These are phyloP conservation scores for Drosophila lowei DNA, from an alignment of 1,140 invertebrate genomes.

Conservation along the genomic window DNA sequence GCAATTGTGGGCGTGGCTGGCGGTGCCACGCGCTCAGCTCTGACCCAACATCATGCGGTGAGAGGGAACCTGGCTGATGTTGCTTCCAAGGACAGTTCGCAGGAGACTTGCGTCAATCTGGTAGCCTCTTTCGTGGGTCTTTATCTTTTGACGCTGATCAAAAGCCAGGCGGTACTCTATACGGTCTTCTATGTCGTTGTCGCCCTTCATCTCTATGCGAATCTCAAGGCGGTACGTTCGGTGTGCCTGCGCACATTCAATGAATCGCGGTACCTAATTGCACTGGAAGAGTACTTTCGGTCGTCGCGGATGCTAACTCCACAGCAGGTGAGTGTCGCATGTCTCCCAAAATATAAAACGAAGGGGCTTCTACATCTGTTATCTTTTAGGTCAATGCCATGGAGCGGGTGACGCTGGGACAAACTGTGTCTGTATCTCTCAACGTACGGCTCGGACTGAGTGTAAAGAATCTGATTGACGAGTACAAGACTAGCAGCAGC, in stretches of 20 bases:
- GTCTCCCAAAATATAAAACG: too few relatives aligned
- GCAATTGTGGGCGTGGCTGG: conserved; percentile 93
- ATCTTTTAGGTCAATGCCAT: conserved; percentile 84
- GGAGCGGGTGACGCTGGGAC: conserved; percentile 86
- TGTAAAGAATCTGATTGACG: conserved; percentile 67
- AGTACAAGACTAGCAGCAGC: conserved; percentile 65
- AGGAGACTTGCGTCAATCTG: conserved; percentile 97
- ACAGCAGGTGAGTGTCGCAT: conserved; percentile 54
- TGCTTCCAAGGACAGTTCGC: conserved; percentile 97
- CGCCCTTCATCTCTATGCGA: conserved; percentile 92
- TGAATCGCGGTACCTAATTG: conserved; percentile 88
- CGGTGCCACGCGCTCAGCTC: conserved; percentile 94
- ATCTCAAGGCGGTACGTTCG: conserved; percentile 92
- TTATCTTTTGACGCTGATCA: conserved; percentile 89
- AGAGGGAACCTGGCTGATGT: conserved; percentile 96
- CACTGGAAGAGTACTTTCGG: conserved; percentile 86
- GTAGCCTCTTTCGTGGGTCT: conserved; percentile 91
- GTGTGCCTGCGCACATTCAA: conserved; percentile 91
- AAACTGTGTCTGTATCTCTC: conserved; percentile 82
- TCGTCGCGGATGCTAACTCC: conserved; percentile 84
- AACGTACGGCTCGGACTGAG: conserved; percentile 79
- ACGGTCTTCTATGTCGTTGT: conserved; percentile 89
- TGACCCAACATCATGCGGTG: conserved; percentile 96
- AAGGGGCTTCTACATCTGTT: too few relatives aligned
- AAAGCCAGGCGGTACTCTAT: conserved; percentile 86